phyloP scores from a whole-genome alignment of 2,113 vertebrate genomes.

The Trematocara unimaculatum region DNA sequence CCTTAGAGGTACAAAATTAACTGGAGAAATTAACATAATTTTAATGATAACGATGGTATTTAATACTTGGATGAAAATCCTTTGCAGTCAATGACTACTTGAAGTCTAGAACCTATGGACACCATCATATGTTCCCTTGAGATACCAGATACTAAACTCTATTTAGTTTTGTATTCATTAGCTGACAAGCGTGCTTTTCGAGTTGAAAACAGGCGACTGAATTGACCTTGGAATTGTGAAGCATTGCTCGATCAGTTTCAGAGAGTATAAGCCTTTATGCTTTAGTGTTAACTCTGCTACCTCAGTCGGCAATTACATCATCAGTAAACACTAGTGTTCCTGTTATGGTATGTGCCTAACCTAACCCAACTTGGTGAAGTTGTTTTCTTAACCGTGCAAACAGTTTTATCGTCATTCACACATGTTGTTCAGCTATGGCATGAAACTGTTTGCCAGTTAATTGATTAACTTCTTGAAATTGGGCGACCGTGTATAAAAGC shows the following conservation, averaged over 20 bases:
- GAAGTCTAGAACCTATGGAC: neutral
- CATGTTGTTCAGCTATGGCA: neutral
- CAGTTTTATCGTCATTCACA: neutral
- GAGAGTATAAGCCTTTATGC: neutral
- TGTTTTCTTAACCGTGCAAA: neutral
- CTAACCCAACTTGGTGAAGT: neutral
- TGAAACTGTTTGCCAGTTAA: neutral
- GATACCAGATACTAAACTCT: neutral
- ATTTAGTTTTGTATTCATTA: neutral
- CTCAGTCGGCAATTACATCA: neutral
- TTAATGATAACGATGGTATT: neutral
- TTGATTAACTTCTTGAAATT: neutral
- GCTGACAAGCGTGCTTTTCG: neutral
- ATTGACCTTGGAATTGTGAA: neutral
- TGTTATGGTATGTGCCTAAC: rapidly evolving
- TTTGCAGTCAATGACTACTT: rapidly evolving
- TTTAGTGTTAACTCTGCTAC: neutral
- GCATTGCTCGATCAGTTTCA: neutral
- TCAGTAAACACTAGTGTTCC: neutral
- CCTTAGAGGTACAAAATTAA: neutral
- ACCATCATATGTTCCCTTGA: neutral
- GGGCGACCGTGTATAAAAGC: neutral
- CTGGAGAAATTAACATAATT: neutral
- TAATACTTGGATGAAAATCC: neutral
- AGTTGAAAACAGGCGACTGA: neutral